Base-by-base conservation (phyloP, 2,888 invertebrate species). In the Tinea pellionella region DNA sequence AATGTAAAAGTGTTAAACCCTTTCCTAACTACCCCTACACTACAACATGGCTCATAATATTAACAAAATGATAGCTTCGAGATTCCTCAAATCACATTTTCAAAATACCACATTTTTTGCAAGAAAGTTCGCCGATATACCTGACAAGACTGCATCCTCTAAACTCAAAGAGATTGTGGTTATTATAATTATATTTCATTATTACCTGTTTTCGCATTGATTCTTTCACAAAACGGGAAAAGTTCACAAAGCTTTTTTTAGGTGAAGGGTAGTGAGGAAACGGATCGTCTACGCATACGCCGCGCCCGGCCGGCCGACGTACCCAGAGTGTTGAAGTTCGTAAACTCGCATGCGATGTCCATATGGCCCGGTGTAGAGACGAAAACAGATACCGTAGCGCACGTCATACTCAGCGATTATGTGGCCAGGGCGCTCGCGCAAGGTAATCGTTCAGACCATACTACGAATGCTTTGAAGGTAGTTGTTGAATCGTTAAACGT, bases 361-460 rank as follows among this genome's bases (percentile, higher is more conserved):
- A 68, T 74, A 3, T 85, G 82, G 80, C 83, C 83, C 0, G 73
- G 74, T 1, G 68, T 77, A 11, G 67, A 71, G 4, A 69, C 69
- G 0, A 63, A 69, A 8, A 63, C 58, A 29, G 51, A 62, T 24
- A 51, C 59, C 24, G 61, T 68, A 12, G 69, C 75, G 1, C 72
- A 76, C 41, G 61, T 80, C 12, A 67, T 82, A 7, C 67, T 86
- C 1, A 70, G 69, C 15, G 87, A 87, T 67, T 82, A 78, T 59
- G 77, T 85, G 1, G 68, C 82, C 8, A 70, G 86, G 57, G 73
- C 79, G 0, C 68, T 87, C 1, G 74, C 85, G 13, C 86, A 87
- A 77, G 86, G 86, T 81, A 7, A 43, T 18, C 15, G 13, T 47
- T 47, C 4, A 9, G 6, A 37, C 9, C 9, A 37, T 37, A 37